Conservation (phyloP, 1,140 invertebrate genomes). For the Fopius arisanus region DNA sequence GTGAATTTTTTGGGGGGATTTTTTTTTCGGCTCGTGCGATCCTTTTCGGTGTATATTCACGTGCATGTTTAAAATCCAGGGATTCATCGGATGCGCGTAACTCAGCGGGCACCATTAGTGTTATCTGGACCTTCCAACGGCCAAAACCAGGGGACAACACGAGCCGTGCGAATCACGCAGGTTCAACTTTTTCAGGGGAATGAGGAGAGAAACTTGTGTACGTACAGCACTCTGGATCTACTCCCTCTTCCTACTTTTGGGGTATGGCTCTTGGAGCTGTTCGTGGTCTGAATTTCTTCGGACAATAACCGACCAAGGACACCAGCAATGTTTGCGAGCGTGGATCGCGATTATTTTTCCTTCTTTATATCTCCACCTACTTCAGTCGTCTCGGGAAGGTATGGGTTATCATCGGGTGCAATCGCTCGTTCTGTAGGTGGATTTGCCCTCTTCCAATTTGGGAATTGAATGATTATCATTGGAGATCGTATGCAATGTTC, state of each 20-base stretch:
- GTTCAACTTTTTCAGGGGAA: neutral
- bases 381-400: neutral
- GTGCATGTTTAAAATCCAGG: neutral
- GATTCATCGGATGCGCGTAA: slow-evolving; percentile 46
- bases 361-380: neutral
- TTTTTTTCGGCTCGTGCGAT: slow-evolving; percentile 3
- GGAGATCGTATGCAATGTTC: neutral
- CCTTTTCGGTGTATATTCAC: neutral
- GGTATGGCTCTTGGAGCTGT: neutral
- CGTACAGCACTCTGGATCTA: neutral
- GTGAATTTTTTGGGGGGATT: neutral
- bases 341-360: slow-evolving; percentile 5
- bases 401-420: neutral
- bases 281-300: neutral
- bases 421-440: neutral
- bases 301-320: neutral
- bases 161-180: slow-evolving; percentile 45
- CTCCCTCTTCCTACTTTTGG: no score
- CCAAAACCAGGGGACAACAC: slow-evolving; percentile 9
- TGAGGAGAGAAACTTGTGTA: neutral
- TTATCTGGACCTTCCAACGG: slow-evolving; percentile 40
- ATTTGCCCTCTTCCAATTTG: neutral
- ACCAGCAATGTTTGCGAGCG: neutral
- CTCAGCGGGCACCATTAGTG: slow-evolving; percentile 56
- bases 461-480: neutral